These are phyloP conservation scores for Aphidoletes aphidimyza DNA, from an alignment of 2,888 invertebrate genomes.

Conservation along the genomic window DNA sequence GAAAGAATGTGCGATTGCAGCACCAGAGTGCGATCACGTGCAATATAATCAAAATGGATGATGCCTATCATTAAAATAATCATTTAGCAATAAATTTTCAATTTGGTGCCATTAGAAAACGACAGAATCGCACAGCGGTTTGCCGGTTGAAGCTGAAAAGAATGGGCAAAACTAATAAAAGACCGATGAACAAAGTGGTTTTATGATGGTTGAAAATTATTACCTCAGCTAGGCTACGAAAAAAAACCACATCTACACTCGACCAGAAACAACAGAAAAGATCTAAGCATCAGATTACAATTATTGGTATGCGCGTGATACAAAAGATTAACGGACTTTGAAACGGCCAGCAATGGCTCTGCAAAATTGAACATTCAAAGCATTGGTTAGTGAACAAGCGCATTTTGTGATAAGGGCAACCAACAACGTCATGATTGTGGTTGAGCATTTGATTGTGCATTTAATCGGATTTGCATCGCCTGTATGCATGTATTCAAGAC, in stretches of 20 bases:
- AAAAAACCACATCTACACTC: too few species aligned
- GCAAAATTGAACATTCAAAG: too few species aligned
- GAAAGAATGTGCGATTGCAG: neutral
- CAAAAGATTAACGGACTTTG: slow-evolving; percentile 47
- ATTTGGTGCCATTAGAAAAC: slow-evolving; percentile 17
- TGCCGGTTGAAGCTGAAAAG: too few species aligned
- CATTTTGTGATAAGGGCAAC: neutral
- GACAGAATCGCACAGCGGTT: neutral
- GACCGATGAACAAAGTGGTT: neutral
- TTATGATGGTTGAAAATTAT: slow-evolving; percentile 24
- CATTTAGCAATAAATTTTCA: slow-evolving; percentile 41
- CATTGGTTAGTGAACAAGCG: neutral
- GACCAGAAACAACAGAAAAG: neutral
- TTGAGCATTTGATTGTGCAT: neutral
- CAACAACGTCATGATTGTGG: too few species aligned
- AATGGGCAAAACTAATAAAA: neutral
- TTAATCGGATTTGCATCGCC: neutral
- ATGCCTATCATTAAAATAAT: slow-evolving; percentile 30
- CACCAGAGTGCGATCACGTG: neutral
- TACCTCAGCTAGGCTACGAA: neutral
- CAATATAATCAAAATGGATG: neutral
- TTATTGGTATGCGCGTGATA: slow-evolving; percentile 19
- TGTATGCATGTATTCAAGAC: neutral
- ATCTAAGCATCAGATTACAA: slow-evolving; percentile 50
- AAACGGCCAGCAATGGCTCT: neutral